Base-by-base conservation (phyloP, 2,888 invertebrate genomes). In the Apamea crenata region DNA sequence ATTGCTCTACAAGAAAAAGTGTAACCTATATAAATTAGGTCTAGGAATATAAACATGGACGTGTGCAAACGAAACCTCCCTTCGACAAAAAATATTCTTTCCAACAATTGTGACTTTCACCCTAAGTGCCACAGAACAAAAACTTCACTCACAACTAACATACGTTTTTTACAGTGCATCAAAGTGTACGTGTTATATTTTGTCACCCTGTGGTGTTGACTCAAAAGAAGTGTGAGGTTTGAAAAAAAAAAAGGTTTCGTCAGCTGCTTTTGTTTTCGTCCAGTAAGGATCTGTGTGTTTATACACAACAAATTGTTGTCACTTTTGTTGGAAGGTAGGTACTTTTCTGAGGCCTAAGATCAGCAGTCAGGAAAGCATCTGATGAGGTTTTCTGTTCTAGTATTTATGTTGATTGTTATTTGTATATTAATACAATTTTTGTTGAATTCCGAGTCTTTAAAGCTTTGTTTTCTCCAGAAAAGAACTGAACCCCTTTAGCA, bases 21-120 rank as follows among this genome's bases (percentile, higher is more conserved):
- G 44, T 66, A 63, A 81, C 67, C 63, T 72, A 75, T 25, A 68
- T 47, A 69, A 83, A 81, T 36, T 69, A 66, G 50, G 73, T 59
- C 16, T 75, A 47, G 82, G 85, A 82, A 87, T 85, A 86, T 80
- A 85, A 82, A 85, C 61, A 71, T 53, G 70, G 71, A 77, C 67
- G 67, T 44, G 53, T 63, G 50, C 63, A 61, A 86, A 82, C 74
- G 53, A 77, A 78, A 82, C 80, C 70, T 77, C 63, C 69, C 36
- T 74, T 74, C 68, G n/a, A 65, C n/a, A 75, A 72, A 75, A 47
- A 14, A 78, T 66, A 79, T 81, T 81, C 63, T n/a, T 50, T 32
- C 29, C 14, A 6, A 50, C 78, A 75, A 77, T 69, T 81, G 81
- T 71, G 59, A 56, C 68, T 74, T 77, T 69, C 12, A 68, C 70